Conservation (phyloP, 2,797 vertebrate genomes). For the Megalops cyprinoides region DNA sequence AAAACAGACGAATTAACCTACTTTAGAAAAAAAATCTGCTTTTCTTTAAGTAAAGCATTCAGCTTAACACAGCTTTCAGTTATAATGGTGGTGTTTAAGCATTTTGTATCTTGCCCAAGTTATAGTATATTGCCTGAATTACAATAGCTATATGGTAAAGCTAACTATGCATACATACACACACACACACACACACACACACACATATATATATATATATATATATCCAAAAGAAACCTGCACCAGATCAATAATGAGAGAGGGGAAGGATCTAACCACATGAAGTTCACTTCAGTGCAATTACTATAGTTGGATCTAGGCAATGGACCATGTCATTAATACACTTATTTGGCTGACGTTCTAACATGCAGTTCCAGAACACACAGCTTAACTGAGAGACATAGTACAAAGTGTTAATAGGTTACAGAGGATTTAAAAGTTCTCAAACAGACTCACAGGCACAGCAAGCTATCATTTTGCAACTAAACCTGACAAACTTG, state of each 20-base stretch:
- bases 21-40: neutral
- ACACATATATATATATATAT: too few relatives aligned
- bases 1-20: neutral
- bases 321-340: neutral
- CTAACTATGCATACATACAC: too few relatives aligned
- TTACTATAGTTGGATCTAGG: neutral
- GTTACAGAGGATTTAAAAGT: constrained; percentile 5
- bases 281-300: too few relatives aligned
- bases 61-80: neutral
- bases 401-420: neutral
- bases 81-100: neutral
- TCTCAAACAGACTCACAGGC: neutral
- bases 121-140: too few relatives aligned
- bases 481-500: neutral
- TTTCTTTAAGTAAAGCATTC: too few relatives aligned
- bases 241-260: too few relatives aligned
- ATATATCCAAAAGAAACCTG: neutral
- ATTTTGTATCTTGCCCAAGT: too few relatives aligned
- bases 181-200: too few relatives aligned
- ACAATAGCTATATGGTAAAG: too few relatives aligned
- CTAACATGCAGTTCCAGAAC: constrained; percentile 37
- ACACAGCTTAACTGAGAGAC: constrained; percentile 34
- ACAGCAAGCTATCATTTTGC: neutral
- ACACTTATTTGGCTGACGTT: neutral
- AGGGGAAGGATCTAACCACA: too few relatives aligned